Evolutionary conservation across 2,113 vertebrate genomes (phyloP), one percentile per base, ranked within the genome.

Genomic region (Camelus bactrianus): DNA sequence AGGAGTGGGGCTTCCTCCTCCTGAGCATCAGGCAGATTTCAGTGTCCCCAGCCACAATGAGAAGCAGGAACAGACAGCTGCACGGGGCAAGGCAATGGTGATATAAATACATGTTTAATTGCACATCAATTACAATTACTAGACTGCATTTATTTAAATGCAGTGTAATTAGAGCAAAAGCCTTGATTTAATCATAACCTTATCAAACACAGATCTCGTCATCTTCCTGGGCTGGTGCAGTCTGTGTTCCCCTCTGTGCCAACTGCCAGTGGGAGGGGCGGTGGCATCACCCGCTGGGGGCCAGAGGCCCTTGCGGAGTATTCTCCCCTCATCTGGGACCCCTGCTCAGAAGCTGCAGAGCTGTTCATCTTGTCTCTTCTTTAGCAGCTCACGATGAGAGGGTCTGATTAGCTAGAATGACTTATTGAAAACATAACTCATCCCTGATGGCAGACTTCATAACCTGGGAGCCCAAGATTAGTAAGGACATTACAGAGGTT

Each of bases 21-120:
- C 62, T 20, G 17, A 70, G 56, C 35, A 32, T 20, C 30, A 72
- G 83, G 22, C 30, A 64, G 67, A 82, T 79, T 56, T 65, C 65
- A 65, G 84, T 70, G 35, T 82, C 76, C 76, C 73, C 73, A 97
- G 95, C 91, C 98, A 92, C 98, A 97, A 92, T 95, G 97, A 97
- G 97, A 98, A 97, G 96, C 97, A 91, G 94, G 96, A 97, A 97
- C 13, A 98, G 97, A 96, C 98, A 98, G 98, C 98, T 98, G 98
- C 97, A 96, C 32, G 75, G 97, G 82, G 94, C 22, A 97, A 98
- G 97, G 98, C 98, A 95, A 97, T 96, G 94, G 98, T 89, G 98
- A 98, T 98, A 99, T 99, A 98, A 99, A 99, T 99, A 98, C 95
- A 98, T 98, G 98, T 98, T 98, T 99, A 99, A 99, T 98, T 99